Base-by-base conservation (phyloP, 1,140 invertebrate species). In the Cyrtorhinus lividipennis region DNA sequence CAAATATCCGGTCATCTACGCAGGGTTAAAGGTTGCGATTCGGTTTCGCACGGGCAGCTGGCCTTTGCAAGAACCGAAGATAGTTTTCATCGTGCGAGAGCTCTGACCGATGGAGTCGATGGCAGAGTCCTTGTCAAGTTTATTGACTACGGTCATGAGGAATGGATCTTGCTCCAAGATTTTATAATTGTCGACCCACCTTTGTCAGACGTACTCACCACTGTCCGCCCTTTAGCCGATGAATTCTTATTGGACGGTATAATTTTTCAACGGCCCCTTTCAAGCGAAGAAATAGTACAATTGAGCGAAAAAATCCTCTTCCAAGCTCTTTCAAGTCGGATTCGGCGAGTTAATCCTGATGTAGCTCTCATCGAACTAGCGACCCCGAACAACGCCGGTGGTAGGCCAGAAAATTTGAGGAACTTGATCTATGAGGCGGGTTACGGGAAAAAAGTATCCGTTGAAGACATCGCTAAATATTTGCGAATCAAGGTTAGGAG, bases 401-500 rank as follows among this genome's bases (percentile, higher is more conserved):
- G 20, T 20, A 10, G 48, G 48, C 48, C 10, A 12, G 48, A 53
- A 53, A 10, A 5, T 10, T 53, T 53, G 8, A 13, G 10, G 8
- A 53, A 53, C 48, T 5, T 22, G 5, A 20, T 53, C 18, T 5
- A 13, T 22, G 48, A 53, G 48, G 10, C 20, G 12, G 48, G 48
- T 5, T 53, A 10, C 48, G 48, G 48, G 5, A 53, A 53, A 10
- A 53, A 53, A 22, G 10, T 10, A 10, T 10, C 48, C 5, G 8
- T 20, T 5, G 48, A 53, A 53, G 48, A 53, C 48, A 53, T 53
- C 48, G 48, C 48, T 22, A 53, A 53, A 10, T 53, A 53, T 20
- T 20, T 53, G 48, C 10, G 48, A 22, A 53, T 22, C 5, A 53
- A 53, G 48, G 48, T 53, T 53, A 12, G 48, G 20, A 53, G 5